Percentiles rank a stretch among this genome's conserved stretches.
phyloP scores from a whole-genome alignment of 2,888 invertebrate species.

The Sminthurides aquaticus region DNA sequence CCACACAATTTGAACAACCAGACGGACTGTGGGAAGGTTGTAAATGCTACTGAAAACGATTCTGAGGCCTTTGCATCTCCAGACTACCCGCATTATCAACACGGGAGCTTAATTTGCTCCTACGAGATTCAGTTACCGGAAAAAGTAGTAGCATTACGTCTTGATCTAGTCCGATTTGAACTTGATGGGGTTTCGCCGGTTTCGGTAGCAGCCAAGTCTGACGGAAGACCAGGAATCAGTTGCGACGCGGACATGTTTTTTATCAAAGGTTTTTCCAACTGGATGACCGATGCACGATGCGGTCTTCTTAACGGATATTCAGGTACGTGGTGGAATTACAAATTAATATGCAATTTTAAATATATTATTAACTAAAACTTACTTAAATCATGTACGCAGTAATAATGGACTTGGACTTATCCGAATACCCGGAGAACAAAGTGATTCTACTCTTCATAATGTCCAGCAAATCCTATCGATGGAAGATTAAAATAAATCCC shows the following conservation, averaged over 20 bases:
- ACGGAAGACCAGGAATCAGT: background rate
- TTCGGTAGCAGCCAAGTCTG: background rate
- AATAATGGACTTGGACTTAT: background rate
- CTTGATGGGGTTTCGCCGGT: constrained; percentile 3
- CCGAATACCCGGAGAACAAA: constrained; percentile 8
- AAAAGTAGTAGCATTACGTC: constrained; percentile 7
- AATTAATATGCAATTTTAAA: background rate
- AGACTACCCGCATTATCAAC: constrained; percentile 11
- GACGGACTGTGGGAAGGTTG: background rate
- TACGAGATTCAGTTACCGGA: constrained; percentile 10
- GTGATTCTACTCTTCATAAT: constrained; percentile 16
- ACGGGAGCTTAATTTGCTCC: constrained; percentile 21
- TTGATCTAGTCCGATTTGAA: constrained; percentile 20
- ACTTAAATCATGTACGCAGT: background rate
- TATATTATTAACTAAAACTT: no score
- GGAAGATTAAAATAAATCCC: constrained; percentile 13
- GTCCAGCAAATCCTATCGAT: constrained; percentile 18
- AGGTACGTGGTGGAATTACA: background rate
- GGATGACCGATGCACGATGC: constrained; percentile 22
- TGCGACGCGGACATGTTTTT: constrained; percentile 26
- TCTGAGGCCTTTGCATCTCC: constrained; percentile 16
- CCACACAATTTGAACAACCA: no score
- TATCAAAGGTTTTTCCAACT: constrained; percentile 24
- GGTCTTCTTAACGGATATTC: constrained; percentile 15
- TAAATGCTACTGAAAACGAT: background rate